phyloP scores from a whole-genome alignment of 2,113 vertebrate genomes.

The Mustela lutreola region DNA sequence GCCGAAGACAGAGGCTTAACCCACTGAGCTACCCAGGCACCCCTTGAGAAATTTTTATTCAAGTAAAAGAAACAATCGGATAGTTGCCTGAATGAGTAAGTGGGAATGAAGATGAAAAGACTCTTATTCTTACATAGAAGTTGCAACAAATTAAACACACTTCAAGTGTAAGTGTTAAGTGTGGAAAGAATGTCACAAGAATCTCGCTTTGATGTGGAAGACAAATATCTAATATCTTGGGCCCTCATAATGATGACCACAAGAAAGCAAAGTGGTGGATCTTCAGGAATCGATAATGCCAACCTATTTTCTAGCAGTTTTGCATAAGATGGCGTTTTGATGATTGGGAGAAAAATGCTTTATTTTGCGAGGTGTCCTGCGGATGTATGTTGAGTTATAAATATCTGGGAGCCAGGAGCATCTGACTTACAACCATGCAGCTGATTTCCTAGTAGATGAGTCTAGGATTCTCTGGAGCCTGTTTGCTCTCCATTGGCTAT shows the following conservation, averaged over 20 bases:
- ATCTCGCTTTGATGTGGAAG: neutral
- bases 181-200: neutral
- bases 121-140: conserved; percentile 17
- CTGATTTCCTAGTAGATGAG: neutral
- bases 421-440: neutral
- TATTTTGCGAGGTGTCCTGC: neutral
- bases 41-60: neutral
- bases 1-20: no score
- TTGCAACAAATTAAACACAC: neutral
- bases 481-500: neutral
- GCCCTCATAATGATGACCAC: neutral
- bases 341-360: neutral
- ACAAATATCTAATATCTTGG: neutral
- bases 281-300: neutral
- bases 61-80: neutral
- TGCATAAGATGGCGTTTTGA: neutral
- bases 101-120: neutral
- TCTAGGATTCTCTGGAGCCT: neutral
- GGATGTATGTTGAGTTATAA: neutral
- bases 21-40: no score
- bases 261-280: neutral
- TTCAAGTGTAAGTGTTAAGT: neutral
- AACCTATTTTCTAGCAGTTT: neutral
- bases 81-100: neutral
- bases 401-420: neutral